Percentiles rank a stretch among this genome's conserved stretches.
Evolutionary conservation across 2,113 vertebrate genomes (phyloP).

Genomic region (Pardalotus punctatus): DNA sequence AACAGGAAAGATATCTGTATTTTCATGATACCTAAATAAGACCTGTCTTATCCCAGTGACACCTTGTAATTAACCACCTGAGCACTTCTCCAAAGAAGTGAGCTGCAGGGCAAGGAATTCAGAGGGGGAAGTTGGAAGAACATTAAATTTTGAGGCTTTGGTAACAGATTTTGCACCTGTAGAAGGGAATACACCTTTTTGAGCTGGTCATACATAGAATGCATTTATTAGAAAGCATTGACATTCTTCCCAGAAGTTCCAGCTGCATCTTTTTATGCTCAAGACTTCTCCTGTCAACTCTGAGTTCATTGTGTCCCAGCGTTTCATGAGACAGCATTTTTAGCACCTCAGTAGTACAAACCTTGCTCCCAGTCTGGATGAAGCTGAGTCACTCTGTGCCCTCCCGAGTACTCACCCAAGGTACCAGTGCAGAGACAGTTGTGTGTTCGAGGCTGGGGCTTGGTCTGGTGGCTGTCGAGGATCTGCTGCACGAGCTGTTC

Average conservation of each 20-base stretch:
- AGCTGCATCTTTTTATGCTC: not conserved
- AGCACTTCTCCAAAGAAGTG: not conserved
- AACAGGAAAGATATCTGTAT: not conserved
- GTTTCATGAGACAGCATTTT: not conserved
- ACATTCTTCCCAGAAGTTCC: not conserved
- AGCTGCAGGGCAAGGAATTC: not conserved
- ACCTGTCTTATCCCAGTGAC: not conserved
- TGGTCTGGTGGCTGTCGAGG: slow-evolving; percentile 99
- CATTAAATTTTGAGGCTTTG: not conserved
- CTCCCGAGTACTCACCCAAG: slow-evolving; percentile 84
- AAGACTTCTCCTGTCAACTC: not conserved
- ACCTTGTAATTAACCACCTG: not conserved
- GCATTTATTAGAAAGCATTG: not conserved
- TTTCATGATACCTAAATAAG: not conserved
- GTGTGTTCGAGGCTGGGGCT: slow-evolving; percentile 98
- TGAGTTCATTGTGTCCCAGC: not conserved
- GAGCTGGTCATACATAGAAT: not conserved
- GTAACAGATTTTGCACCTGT: not conserved
- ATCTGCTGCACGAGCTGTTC: slow-evolving; percentile 99
- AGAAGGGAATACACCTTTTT: not conserved
- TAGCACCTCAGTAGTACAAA: not conserved
- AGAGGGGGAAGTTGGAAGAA: not conserved
- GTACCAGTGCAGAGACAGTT: slow-evolving; percentile 99
- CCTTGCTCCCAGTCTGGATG: not conserved
- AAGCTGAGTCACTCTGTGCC: not conserved